phyloP scores from a whole-genome alignment of 2,888 invertebrate genomes.

The Amphipoea oculea region DNA sequence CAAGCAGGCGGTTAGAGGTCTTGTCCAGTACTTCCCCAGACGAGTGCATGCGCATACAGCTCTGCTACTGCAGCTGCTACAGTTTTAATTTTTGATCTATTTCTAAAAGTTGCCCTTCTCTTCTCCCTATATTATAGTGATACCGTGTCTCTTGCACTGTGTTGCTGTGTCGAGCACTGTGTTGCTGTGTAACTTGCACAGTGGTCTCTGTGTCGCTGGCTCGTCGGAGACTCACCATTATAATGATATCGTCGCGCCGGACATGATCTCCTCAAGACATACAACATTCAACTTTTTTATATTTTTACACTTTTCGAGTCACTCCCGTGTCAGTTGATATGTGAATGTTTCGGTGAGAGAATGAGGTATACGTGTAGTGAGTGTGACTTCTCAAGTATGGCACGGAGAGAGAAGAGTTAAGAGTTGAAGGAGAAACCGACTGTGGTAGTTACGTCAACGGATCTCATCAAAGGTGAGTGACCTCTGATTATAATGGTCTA shows the following conservation, averaged over 20 bases:
- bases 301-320: constrained; percentile 7
- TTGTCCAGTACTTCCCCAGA: neutral
- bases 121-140: neutral
- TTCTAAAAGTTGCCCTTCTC: neutral
- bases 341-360: neutral
- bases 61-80: neutral
- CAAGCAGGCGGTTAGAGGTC: neutral
- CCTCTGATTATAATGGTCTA: neutral
- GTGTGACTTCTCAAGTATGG: constrained; percentile 13
- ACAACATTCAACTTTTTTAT: neutral
- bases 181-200: neutral
- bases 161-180: constrained; percentile 8
- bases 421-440: neutral
- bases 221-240: constrained; percentile 23
- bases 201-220: neutral
- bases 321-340: constrained; percentile 10
- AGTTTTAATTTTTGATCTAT: neutral
- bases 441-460: neutral
- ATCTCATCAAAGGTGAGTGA: constrained; percentile 34
- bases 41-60: neutral
- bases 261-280: constrained; percentile 32
- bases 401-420: neutral
- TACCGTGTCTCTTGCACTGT: constrained; percentile 16
- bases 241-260: constrained; percentile 30
- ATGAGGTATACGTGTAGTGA: neutral